Conservation (phyloP, 64 coral and sea anemone genomes). For the Montipora efflorescens region DNA sequence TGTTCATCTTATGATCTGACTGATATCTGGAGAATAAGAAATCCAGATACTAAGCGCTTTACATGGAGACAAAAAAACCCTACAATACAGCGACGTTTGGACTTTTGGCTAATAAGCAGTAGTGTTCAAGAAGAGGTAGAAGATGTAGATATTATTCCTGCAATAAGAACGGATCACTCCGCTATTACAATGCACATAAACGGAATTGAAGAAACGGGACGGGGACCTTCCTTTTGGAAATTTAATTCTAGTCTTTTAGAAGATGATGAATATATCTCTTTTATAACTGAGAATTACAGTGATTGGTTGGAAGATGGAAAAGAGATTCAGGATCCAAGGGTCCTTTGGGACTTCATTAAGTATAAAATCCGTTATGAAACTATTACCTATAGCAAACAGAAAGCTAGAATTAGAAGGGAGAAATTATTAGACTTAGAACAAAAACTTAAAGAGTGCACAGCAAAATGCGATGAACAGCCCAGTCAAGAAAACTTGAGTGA, state of each 20-base stretch:
- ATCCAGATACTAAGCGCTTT: constrained; percentile 37
- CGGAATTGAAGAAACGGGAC: constrained; percentile 29
- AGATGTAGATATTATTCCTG: constrained; percentile 32
- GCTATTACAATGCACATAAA: constrained; percentile 43
- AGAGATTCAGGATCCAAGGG: constrained; percentile 24
- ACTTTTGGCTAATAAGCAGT: constrained; percentile 41
- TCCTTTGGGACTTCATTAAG: constrained; percentile 51
- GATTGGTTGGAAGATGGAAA: constrained; percentile 44
- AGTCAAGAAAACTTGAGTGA: constrained; percentile 31
- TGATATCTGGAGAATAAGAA: constrained; percentile 55
- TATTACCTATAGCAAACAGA: constrained; percentile 45
- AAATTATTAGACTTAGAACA: constrained; percentile 29
- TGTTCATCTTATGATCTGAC: constrained; percentile 23
- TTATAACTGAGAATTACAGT: constrained; percentile 3
- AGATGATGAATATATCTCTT: constrained; percentile 25
- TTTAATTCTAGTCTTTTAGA: constrained; percentile 53
- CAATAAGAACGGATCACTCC: constrained; percentile 53
- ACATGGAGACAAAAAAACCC: constrained; percentile 33
- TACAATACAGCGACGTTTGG: constrained; percentile 10
- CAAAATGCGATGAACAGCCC: neutral
- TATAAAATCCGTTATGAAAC: constrained; percentile 56
- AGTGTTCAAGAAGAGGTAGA: constrained; percentile 42
- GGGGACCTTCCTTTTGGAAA: constrained; percentile 51
- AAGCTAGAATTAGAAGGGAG: constrained; percentile 52
- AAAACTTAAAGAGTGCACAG: constrained; percentile 42